Base-by-base conservation (phyloP, 2,888 invertebrate species). In the Troides helena region DNA sequence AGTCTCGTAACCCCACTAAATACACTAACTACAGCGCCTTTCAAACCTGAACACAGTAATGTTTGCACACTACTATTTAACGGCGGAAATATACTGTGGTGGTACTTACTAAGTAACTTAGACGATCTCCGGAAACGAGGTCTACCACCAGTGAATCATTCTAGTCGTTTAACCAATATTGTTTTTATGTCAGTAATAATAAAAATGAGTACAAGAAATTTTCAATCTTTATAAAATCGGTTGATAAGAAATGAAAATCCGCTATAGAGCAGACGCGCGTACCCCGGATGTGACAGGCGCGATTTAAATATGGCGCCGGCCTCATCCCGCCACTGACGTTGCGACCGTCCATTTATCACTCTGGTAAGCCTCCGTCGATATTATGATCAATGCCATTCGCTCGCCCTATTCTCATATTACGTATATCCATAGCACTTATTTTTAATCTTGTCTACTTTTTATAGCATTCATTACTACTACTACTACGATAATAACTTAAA, bases 371-470 rank as follows among this genome's bases (percentile, higher is more conserved):
- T 89, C 88, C 88, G 90, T 85, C 91, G 90, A 92, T 92, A 92
- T 92, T 91, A 90, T 92, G 92, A 92, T 91, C 92, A 92, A 91
- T 92, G 92, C 89, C 87, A 87, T 85, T 89, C 88, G 85, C 87
- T 84, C 81, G 83, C 83, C 81, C 76, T 74, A 68, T 74, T 75
- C 74, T 21, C 77, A 73, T 75, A 85, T 82, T 77, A 71, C 85
- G 77, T 89, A 71, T 84, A 46, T 43, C 25, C 23, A 50, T 61
- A 43, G 30, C 21, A 58, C 21, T 23, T 58, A 18, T 58, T 58
- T 58, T 58, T n/a, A 53, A 56, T 58, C 57, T 23, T 21, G 23
- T 23, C 23, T 23, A 1, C 4, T 58, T 21, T 23, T 58, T 56
- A 56, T 18, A 58, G 3, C 57, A 58, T 12, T 23, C 18, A 7